A percentile compares a stretch with the other conserved stretches of the same genome.
These are phyloP conservation scores for Cerastoderma edule DNA, from an alignment of 2,888 invertebrate species.

Conservation along the genomic window DNA sequence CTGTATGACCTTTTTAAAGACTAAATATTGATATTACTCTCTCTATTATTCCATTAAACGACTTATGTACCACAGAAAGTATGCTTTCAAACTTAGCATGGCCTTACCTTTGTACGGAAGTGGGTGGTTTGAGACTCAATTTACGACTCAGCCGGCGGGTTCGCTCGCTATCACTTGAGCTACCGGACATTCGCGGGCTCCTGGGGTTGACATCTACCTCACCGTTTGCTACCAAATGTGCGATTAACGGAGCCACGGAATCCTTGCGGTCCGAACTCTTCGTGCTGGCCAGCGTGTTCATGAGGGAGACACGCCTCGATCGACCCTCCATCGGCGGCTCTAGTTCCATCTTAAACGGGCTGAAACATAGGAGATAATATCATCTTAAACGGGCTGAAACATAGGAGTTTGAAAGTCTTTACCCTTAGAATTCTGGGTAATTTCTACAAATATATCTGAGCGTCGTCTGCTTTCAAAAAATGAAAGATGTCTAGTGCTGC, in stretches of 20 bases:
- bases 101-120: conserved; percentile 34
- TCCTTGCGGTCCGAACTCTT: conserved; percentile 35
- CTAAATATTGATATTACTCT: too few species aligned
- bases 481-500: too few species aligned
- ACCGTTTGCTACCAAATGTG: not conserved
- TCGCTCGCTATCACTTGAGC: conserved; percentile 6
- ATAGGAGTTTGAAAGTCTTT: too few species aligned
- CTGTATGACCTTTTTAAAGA: too few species aligned
- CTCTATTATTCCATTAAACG: too few species aligned
- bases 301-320: conserved; percentile 32
- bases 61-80: too few species aligned
- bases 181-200: not conserved
- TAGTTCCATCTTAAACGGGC: not conserved
- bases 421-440: too few species aligned
- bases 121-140: conserved; percentile 45
- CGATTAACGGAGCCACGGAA: conserved; percentile 29
- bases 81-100: not conserved
- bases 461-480: too few species aligned
- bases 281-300: conserved; percentile 13
- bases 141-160: conserved; percentile 37
- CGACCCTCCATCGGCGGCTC: not conserved
- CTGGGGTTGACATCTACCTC: not conserved
- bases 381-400: too few species aligned
- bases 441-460: too few species aligned
- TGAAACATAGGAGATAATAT: too few species aligned